Base-by-base conservation (phyloP, 2,113 vertebrate genomes). In the Pholis gunnellus region DNA sequence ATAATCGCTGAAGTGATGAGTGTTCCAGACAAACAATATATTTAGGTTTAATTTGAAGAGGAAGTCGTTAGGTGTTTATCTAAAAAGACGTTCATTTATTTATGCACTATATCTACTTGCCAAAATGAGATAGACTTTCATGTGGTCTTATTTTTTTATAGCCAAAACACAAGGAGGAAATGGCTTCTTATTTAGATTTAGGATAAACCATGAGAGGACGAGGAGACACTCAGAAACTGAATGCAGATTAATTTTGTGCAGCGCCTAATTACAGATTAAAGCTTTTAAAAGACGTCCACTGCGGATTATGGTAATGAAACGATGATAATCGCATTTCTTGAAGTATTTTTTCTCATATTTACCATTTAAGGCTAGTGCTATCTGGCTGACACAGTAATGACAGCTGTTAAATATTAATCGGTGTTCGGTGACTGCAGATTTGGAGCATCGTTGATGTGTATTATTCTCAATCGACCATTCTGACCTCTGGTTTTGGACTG, bases 51-150 rank as follows among this genome's bases (percentile, higher is more conserved):
- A 91, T 85, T 88, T 88, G 70, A 92, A 88, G 84, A 79, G 84
- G 82, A 92, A 88, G 79, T 84, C 5, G 42, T 91, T 93, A 89
- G 91, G 87, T 93, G 91, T 92, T 94, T 93, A 87, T 81, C 83
- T 85, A 80, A 90, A 90, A 82, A 82, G 61, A 91, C 71, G 76
- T 81, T 44, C 68, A 82, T 95, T 94, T 52, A 93, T 95, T 94
- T 94, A 94, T 95, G 94, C 94, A 95, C 95, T 96, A 92, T 93
- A 95, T 95, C 94, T 95, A 94, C 87, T 96, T 96, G 96, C 96
- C 95, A 96, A 96, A 96, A 94, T 94, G 94, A 95, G 95, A 96
- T 95, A 94, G 92, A 94, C 92, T 93, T 94, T 94, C 85, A 91
- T 91, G 94, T 93, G 93, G 93, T 95, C 90, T 94, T 94, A 93